These are phyloP conservation scores for Sinocyclocheilus maitianheensis DNA, from an alignment of 2,113 vertebrate species.

Conservation along the genomic window DNA sequence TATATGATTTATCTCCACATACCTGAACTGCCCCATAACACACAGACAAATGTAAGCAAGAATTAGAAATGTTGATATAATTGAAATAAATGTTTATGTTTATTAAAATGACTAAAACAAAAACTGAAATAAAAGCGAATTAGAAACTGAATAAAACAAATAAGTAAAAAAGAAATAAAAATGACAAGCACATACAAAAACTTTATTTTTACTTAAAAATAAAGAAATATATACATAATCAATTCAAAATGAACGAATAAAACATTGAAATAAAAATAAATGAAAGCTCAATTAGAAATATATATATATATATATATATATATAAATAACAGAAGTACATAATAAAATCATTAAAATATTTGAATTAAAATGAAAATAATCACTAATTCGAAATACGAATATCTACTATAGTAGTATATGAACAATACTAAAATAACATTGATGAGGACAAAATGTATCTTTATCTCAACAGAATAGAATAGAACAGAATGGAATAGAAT, in stretches of 20 bases:
- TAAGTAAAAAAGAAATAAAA: not conserved
- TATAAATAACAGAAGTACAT: not conserved
- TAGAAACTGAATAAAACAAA: not conserved
- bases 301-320: not conserved
- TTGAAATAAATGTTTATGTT: not conserved
- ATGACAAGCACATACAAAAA: too few species aligned
- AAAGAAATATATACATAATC: too few species aligned
- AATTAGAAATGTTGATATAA: not conserved
- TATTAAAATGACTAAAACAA: not conserved
- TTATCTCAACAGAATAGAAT: not conserved
- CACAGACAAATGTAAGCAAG: too few species aligned
- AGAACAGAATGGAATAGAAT: slow-evolving; percentile 1
- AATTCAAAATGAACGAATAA: too few species aligned
- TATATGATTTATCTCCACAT: too few species aligned
- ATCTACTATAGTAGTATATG: not conserved
- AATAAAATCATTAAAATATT: not conserved
- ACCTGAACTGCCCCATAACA: too few species aligned
- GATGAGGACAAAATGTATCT: not conserved
- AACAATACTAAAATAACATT: not conserved
- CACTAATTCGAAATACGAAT: not conserved
- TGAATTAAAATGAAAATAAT: not conserved
- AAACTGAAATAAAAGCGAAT: not conserved
- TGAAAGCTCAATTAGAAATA: not conserved
- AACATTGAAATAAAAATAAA: too few species aligned
- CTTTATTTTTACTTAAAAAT: too few species aligned